phyloP scores from a whole-genome alignment of 2,888 invertebrate species.

The Ophion obscuratus region DNA sequence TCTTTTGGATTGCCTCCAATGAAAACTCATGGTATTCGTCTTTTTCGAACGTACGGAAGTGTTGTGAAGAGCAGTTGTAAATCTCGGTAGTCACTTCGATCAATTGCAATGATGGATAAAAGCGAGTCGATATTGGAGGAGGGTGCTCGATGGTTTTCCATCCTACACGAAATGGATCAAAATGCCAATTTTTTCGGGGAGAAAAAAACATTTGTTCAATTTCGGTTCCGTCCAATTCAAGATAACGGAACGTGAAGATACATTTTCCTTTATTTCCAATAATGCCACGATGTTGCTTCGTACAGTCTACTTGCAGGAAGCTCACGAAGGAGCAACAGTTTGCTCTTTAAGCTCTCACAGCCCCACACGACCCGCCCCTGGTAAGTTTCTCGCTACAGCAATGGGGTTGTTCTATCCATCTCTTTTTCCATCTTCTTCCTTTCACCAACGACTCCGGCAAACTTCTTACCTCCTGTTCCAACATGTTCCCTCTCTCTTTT shows the following conservation, averaged over 20 bases:
- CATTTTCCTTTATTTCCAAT: slow-evolving; percentile 24
- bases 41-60: background rate
- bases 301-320: slow-evolving; percentile 81
- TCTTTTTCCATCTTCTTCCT: background rate
- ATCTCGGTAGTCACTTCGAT: too few relatives aligned
- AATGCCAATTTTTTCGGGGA: background rate
- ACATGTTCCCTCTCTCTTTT: slow-evolving; percentile 20
- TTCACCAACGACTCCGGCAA: background rate
- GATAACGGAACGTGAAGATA: slow-evolving; percentile 21
- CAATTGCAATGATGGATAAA: too few relatives aligned
- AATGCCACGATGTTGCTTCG: slow-evolving; percentile 21
- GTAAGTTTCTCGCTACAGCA: slow-evolving; percentile 21
- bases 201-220: background rate
- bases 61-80: background rate
- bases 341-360: slow-evolving; percentile 75
- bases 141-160: too few relatives aligned
- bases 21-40: too few relatives aligned
- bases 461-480: slow-evolving; percentile 23
- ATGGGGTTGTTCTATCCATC: slow-evolving; percentile 16
- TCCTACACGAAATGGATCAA: too few relatives aligned
- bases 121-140: too few relatives aligned
- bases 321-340: slow-evolving; percentile 81
- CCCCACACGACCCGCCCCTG: slow-evolving; percentile 31
- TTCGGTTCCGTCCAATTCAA: slow-evolving; percentile 4
- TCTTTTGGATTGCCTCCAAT: too few relatives aligned